Base-by-base conservation (phyloP, 2,113 vertebrate genomes). In the Rynchops niger region DNA sequence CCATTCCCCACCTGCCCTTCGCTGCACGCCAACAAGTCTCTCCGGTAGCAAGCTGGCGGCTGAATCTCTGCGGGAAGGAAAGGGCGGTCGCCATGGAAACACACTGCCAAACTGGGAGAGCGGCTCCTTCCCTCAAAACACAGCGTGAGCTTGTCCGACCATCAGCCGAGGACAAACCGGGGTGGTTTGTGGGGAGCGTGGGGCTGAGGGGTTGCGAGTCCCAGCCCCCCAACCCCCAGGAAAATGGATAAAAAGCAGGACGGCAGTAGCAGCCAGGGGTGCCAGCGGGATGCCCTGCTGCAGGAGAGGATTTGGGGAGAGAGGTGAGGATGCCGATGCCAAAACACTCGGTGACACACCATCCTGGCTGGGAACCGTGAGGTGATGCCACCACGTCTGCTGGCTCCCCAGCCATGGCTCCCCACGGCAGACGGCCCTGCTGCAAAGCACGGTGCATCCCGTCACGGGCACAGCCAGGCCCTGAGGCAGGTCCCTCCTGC, bases 81-180 rank as follows among this genome's bases (percentile, higher is more conserved):
- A 94, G 93, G 85, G 84, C 40, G 43, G 97, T 98, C 61, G 73
- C 95, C 85, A 98, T 97, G 94, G 97, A 95, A 97, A 98, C 96
- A 9, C 26, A 55, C 88, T 86, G 91, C 96, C 95, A 97, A 97
- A 96, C 88, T 30, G 93, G 92, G 95, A 96, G 85, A 90, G 50
- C 14, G 5, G 84, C 82, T 96, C 95, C 84, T 87, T 95, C 76
- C 63, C 88, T 82, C 34, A 34, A 26, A 94, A 89, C 11, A 1
- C 0, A 8, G 83, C 9, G 2, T 2, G 66, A 92, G 67, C 80
- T 70, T 8, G 9, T 14, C 22, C 2, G 10, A 56, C 29, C 82
- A 19, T 14, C 59, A 5, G 71, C 16, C 0, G 5, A 45, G 43
- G 55, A 14, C 2, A 18, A 9, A 40, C 19, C 0, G 2, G 45